phyloP scores from a whole-genome alignment of 2,888 invertebrate species.

The Cheilosia impressa region DNA sequence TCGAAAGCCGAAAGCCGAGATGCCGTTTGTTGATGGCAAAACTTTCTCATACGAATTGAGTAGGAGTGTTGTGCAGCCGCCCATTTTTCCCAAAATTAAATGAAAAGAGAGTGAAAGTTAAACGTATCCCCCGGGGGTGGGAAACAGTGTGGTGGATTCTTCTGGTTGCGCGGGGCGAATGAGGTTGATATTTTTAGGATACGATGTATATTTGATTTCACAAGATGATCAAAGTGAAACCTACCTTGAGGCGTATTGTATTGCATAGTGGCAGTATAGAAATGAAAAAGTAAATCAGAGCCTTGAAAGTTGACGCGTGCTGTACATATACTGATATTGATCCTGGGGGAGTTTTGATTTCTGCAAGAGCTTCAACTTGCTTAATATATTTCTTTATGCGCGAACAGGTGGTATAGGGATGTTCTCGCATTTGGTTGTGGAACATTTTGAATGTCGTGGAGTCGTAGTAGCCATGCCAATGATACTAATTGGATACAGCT shows the following conservation, averaged over 20 bases:
- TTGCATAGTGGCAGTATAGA: neutral
- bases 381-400: neutral
- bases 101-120: conserved; percentile 21
- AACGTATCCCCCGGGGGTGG: conserved; percentile 11
- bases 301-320: neutral
- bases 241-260: conserved; percentile 19
- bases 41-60: conserved; percentile 27
- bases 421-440: too few relatives aligned
- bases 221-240: conserved; percentile 46
- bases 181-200: conserved; percentile 28
- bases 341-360: neutral
- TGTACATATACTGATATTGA: conserved; percentile 9
- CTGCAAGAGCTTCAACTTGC: neutral
- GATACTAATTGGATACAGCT: too few relatives aligned
- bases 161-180: conserved; percentile 7
- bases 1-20: conserved; percentile 36
- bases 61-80: conserved; percentile 13
- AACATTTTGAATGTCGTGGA: too few relatives aligned
- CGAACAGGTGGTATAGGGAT: too few relatives aligned
- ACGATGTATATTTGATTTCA: conserved; percentile 46
- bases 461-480: too few relatives aligned
- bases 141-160: conserved; percentile 10
- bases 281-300: conserved; percentile 22
- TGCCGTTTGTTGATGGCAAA: conserved; percentile 44
- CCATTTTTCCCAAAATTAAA: conserved; percentile 10